Evolutionary conservation across 2,113 vertebrate species (phyloP), one percentile per base, ranked within the genome.

Genomic region (Trachemys scripta): DNA sequence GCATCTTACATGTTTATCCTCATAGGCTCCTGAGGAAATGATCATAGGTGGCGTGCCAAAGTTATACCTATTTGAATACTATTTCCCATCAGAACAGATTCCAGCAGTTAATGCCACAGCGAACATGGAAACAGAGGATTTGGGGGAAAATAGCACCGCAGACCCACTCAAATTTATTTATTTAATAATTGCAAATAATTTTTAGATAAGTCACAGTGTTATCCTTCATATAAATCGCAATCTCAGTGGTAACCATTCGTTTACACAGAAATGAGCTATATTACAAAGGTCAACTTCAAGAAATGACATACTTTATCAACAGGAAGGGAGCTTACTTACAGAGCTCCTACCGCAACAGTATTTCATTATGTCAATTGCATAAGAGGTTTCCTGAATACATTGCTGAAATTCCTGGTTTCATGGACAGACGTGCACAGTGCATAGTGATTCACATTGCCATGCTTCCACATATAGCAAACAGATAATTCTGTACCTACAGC

Each of bases 131-230:
- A 75, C 42, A 45, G 45, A 45, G 53, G 42, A n/a, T 87, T 92
- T 78, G 47, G 53, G 82, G 50, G 89, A 88, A 93, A 80, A 89
- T 59, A 62, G 35, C 76, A 80, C 49, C 80, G 83, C 82, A 84
- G 94, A 90, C 50, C 79, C 91, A 29, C n/a, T 11, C 89, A 59
- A 84, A 31, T 95, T 95, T 80, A 94, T 56, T 95, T 94, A 80
- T 49, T 92, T 85, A 84, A 95, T 84, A 91, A 92, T 95, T 93
- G 90, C 24, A 90, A 92, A 86, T 95, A 88, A 86, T 93, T 97
- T 85, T 91, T 84, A 75, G 85, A 65, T 47, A 97, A 96, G 57
- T 81, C 96, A 95, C 59, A 92, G 69, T 94, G 88, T 95, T 95
- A 90, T 92, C 75, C 45, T 89, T 81, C 95, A 89, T 92, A 93